phyloP scores from a whole-genome alignment of 1,140 invertebrate genomes.

The Latrodectus geometricus region DNA sequence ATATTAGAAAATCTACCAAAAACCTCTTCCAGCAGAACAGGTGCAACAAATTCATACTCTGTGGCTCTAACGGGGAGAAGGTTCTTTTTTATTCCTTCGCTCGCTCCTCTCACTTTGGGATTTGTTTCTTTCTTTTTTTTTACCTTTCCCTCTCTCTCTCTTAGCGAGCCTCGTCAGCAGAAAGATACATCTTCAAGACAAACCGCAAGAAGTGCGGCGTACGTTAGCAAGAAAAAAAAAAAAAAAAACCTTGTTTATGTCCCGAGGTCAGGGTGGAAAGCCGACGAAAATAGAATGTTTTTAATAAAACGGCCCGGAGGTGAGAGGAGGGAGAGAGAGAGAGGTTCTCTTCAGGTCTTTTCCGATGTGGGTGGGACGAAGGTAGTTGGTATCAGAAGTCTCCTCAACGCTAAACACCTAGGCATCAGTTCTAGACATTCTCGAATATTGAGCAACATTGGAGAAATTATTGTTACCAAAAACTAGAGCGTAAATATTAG shows the following conservation, averaged over 20 bases:
- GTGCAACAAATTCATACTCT: slow-evolving; percentile 53
- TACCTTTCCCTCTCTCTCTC: background rate
- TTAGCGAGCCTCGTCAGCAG: slow-evolving; percentile 15
- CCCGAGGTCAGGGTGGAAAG: slow-evolving; percentile 25
- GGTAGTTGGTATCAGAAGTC: background rate
- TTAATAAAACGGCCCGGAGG: background rate
- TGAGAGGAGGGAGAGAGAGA: background rate
- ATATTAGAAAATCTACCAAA: background rate
- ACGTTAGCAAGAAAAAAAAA: background rate
- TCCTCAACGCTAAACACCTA: too few relatives aligned
- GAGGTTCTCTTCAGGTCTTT: background rate
- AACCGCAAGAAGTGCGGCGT: slow-evolving; percentile 15
- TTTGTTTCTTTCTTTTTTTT: slow-evolving; percentile 31
- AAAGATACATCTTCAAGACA: slow-evolving; percentile 7
- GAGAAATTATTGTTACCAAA: too few relatives aligned
- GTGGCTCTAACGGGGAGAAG: slow-evolving; percentile 29
- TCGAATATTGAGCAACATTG: too few relatives aligned
- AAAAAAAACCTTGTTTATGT: slow-evolving; percentile 44
- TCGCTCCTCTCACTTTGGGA: background rate
- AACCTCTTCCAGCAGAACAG: slow-evolving; percentile 14
- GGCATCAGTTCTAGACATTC: too few relatives aligned
- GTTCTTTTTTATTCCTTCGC: background rate
- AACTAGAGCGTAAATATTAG: too few relatives aligned
- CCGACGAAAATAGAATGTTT: slow-evolving; percentile 32
- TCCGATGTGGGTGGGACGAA: slow-evolving; percentile 2